Conservation (phyloP, 2,113 vertebrate genomes). For the Piliocolobus tephrosceles region DNA sequence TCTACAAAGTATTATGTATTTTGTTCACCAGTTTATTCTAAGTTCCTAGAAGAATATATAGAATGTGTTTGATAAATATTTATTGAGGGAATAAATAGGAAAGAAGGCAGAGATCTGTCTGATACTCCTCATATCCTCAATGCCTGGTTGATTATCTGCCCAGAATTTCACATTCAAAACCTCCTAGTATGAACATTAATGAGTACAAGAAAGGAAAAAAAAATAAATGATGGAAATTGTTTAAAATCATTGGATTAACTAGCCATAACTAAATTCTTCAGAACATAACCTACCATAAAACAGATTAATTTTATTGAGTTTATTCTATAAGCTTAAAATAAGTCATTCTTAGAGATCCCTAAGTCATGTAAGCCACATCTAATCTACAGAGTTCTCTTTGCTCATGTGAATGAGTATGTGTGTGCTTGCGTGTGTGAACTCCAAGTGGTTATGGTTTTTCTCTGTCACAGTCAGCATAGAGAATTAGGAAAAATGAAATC, state of each 20-base stretch:
- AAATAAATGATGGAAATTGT: neutral
- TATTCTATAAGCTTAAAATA: neutral
- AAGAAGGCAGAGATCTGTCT: neutral
- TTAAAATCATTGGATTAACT: neutral
- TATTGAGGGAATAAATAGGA: neutral
- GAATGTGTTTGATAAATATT: neutral
- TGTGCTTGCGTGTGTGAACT: neutral
- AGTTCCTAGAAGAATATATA: neutral
- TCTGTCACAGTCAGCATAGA: neutral
- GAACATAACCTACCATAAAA: neutral
- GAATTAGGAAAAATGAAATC: neutral
- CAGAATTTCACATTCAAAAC: neutral
- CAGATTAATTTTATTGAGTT: neutral
- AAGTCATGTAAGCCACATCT: neutral
- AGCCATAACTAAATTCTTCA: neutral
- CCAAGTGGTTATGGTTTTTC: neutral
- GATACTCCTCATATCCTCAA: neutral
- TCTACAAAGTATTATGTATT: neutral
- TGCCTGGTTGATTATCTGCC: neutral
- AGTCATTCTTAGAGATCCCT: neutral
- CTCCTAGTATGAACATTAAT: neutral
- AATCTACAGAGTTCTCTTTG: neutral
- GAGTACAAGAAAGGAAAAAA: neutral
- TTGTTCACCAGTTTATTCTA: neutral
- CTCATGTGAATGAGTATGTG: neutral